These are phyloP conservation scores for Sinella curviseta DNA, from an alignment of 1,140 invertebrate genomes.

Conservation along the genomic window DNA sequence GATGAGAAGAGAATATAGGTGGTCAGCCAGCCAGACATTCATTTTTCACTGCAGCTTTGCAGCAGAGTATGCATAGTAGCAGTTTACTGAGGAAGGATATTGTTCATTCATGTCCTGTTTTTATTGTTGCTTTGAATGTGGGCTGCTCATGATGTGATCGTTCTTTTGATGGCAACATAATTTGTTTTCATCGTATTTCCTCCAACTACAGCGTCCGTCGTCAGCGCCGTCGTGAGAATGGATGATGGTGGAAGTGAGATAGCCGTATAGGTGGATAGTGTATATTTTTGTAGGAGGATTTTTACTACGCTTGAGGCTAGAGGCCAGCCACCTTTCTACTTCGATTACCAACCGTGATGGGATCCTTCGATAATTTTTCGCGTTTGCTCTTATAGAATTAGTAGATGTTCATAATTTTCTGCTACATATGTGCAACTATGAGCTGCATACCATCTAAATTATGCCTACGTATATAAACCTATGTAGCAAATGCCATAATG, in stretches of 20 bases:
- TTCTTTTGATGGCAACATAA: too few species aligned
- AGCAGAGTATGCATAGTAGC: too few species aligned
- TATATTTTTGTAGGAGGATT: background rate
- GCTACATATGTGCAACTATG: background rate
- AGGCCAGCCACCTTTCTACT: conserved; percentile 23
- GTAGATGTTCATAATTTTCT: too few species aligned
- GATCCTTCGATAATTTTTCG: conserved; percentile 15
- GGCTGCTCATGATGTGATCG: background rate
- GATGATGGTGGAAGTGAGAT: background rate
- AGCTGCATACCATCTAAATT: too few species aligned
- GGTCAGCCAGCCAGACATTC: too few species aligned
- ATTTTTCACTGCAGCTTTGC: too few species aligned
- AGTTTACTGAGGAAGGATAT: conserved; percentile 5
- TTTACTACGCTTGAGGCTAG: conserved; percentile 1
- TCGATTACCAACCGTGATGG: background rate
- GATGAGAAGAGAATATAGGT: too few species aligned
- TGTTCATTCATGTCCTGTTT: conserved; percentile 2
- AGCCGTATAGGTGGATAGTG: too few species aligned
- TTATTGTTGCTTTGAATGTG: background rate
- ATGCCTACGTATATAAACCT: too few species aligned
- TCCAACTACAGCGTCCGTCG: background rate
- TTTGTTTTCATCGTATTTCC: conserved; percentile 10
- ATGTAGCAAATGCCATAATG: too few species aligned
- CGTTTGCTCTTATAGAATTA: too few species aligned
- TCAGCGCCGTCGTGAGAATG: background rate